Evolutionary conservation across 2,113 vertebrate genomes (phyloP).

Genomic region (Nettapus auritus): DNA sequence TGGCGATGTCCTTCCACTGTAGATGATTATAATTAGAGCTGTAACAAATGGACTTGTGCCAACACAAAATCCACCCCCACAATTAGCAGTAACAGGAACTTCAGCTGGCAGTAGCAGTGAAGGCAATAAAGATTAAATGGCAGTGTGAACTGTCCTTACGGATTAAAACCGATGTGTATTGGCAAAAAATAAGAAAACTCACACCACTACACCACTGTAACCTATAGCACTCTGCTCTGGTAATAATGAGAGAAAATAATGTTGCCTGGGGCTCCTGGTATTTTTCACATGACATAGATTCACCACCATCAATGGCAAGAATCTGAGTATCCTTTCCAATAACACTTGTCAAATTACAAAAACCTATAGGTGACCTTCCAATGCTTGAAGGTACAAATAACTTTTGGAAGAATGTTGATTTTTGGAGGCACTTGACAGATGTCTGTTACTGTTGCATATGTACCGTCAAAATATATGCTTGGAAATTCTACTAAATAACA

Average conservation of each 20-base stretch:
- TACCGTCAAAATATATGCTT: neutral
- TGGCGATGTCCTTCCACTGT: conserved; percentile 10
- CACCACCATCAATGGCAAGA: neutral
- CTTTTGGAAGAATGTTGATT: neutral
- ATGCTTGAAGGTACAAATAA: neutral
- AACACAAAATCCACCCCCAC: conserved; percentile 32
- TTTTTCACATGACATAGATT: neutral
- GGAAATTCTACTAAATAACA: neutral
- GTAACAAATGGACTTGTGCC: conserved; percentile 40
- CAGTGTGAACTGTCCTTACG: neutral
- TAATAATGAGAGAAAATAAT: neutral
- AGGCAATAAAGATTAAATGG: conserved; percentile 8
- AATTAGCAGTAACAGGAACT: conserved; percentile 21
- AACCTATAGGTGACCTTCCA: neutral
- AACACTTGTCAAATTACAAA: neutral
- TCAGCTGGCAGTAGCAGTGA: conserved; percentile 24
- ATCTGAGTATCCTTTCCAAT: neutral
- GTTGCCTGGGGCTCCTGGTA: neutral
- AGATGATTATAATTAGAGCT: neutral
- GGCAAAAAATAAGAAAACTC: neutral
- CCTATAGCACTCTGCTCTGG: neutral
- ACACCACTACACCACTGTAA: neutral
- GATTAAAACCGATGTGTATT: neutral
- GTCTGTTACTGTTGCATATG: neutral
- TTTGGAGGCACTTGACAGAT: neutral